Conservation (phyloP, 2,113 vertebrate genomes). For the Petrocephalus zakoni region DNA sequence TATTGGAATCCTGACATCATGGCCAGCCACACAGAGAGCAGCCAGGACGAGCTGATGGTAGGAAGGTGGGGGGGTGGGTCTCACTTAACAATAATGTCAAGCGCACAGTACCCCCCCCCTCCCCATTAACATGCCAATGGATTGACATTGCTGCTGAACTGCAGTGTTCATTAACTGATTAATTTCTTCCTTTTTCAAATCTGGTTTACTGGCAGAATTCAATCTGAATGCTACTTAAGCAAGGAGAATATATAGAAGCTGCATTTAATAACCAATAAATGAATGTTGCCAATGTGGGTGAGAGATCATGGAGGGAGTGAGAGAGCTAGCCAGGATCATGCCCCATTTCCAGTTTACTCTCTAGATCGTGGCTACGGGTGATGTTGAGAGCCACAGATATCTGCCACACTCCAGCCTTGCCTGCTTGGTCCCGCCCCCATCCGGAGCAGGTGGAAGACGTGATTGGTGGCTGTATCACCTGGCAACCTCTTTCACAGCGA, state of each 20-base stretch:
- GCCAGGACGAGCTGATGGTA: neutral
- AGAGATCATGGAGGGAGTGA: neutral
- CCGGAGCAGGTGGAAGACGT: neutral
- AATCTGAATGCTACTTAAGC: neutral
- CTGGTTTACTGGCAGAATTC: neutral
- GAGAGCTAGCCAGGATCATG: neutral
- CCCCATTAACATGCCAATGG: neutral
- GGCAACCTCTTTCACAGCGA: neutral
- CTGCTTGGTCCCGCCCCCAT: neutral
- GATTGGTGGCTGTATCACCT: neutral
- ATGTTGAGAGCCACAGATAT: neutral
- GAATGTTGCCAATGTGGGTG: neutral
- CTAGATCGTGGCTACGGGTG: neutral
- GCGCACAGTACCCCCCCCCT: neutral
- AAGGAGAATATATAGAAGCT: neutral
- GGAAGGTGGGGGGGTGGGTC: neutral
- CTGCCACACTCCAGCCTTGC: neutral
- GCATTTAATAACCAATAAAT: neutral
- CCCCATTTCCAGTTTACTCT: neutral
- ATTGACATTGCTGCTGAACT: neutral
- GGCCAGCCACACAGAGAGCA: neutral
- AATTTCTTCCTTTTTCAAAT: neutral
- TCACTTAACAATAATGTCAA: neutral
- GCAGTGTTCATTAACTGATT: neutral
- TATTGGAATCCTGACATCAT: neutral